A percentile compares a stretch with the other conserved stretches of the same genome.
Evolutionary conservation across 2,113 vertebrate species (phyloP).

Genomic region (Castor canadensis): DNA sequence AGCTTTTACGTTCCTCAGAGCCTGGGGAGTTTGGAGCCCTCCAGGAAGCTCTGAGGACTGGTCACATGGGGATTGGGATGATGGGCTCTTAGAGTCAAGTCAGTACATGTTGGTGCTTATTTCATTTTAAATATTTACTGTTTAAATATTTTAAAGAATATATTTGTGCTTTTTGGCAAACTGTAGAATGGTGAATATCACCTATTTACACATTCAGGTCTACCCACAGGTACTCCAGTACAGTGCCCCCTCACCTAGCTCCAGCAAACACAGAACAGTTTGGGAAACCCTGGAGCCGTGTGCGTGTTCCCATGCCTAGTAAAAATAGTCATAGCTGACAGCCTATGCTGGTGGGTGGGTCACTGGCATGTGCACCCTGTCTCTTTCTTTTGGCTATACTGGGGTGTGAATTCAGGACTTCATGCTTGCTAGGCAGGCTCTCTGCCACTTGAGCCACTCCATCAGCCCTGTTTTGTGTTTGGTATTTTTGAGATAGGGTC

Average conservation of each 20-base stretch:
- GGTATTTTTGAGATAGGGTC: too few relatives aligned
- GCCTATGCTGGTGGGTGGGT: not conserved
- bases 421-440: not conserved
- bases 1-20: not conserved
- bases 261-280: not conserved
- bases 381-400: too few relatives aligned
- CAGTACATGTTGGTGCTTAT: not conserved
- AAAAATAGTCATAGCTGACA: not conserved
- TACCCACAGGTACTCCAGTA: not conserved
- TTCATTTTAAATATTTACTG: slow-evolving; percentile 15
- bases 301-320: not conserved
- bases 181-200: not conserved
- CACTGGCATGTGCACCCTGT: not conserved
- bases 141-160: not conserved
- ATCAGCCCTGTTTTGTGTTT: too few relatives aligned
- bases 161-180: not conserved
- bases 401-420: too few relatives aligned
- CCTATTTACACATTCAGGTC: not conserved
- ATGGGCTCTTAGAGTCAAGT: not conserved
- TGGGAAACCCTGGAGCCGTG: not conserved
- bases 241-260: not conserved
- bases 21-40: not conserved
- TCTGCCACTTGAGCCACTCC: too few relatives aligned
- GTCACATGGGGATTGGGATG: not conserved
- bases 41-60: not conserved